phyloP scores from a whole-genome alignment of 2,113 vertebrate genomes.

The Boleophthalmus pectinirostris region DNA sequence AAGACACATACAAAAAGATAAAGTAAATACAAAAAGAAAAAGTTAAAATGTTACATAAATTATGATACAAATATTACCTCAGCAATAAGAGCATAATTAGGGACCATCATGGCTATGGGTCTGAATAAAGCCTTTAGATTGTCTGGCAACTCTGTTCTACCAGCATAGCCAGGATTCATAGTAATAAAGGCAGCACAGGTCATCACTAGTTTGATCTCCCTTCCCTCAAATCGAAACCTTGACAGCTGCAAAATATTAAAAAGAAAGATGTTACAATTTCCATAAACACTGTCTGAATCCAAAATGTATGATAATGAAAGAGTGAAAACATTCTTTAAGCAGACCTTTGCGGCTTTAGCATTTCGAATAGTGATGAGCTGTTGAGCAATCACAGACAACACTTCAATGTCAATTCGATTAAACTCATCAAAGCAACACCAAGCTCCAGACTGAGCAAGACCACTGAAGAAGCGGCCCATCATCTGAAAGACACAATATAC shows the following conservation, averaged over 20 bases:
- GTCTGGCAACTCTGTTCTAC: slow-evolving; percentile 86
- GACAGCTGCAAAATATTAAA: slow-evolving; percentile 70
- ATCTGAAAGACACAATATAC: slow-evolving; percentile 67
- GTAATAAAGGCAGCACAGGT: slow-evolving; percentile 90
- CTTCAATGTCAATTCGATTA: slow-evolving; percentile 86
- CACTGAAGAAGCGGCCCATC: slow-evolving; percentile 87
- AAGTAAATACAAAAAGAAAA: neutral
- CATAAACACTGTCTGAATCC: neutral
- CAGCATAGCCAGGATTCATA: slow-evolving; percentile 91
- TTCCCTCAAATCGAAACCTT: slow-evolving; percentile 87
- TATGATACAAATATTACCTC: slow-evolving; percentile 73
- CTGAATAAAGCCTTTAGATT: slow-evolving; percentile 89
- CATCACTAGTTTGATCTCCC: slow-evolving; percentile 86
- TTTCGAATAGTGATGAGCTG: slow-evolving; percentile 85
- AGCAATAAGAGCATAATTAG: slow-evolving; percentile 87
- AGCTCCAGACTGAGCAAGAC: slow-evolving; percentile 83
- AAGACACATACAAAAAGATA: neutral
- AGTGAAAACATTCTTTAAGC: neutral
- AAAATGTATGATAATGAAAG: neutral
- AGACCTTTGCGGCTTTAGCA: slow-evolving; percentile 81
- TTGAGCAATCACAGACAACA: slow-evolving; percentile 85
- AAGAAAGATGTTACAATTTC: too few species aligned
- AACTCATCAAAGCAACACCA: slow-evolving; percentile 88
- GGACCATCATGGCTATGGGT: slow-evolving; percentile 91
- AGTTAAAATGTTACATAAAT: neutral